A percentile compares a stretch with the other conserved stretches of the same genome.
Evolutionary conservation across 2,797 vertebrate species (phyloP).

Genomic region (Polyboroides typus): DNA sequence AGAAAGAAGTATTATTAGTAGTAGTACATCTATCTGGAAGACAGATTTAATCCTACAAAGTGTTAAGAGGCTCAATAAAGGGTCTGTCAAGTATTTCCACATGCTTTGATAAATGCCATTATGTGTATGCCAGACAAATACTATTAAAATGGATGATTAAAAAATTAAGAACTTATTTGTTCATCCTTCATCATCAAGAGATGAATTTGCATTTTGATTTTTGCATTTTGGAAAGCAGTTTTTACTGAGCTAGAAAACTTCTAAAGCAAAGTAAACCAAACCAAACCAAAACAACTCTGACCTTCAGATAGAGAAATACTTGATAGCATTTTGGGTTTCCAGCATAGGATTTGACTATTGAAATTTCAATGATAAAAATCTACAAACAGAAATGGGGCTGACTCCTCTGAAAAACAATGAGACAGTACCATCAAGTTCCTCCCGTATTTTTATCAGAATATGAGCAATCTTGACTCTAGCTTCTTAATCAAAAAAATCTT

Average conservation of each 20-base stretch:
- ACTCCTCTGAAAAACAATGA: not conserved
- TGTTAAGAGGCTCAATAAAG: constrained; percentile 35
- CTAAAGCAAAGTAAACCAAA: not conserved
- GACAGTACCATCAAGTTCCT: not conserved
- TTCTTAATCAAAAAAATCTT: not conserved
- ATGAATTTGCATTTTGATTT: constrained; percentile 17
- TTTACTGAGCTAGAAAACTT: not conserved
- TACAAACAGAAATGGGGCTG: not conserved
- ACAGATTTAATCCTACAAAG: constrained; percentile 32
- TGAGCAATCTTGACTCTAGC: constrained; percentile 19
- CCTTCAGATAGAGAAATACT: not conserved
- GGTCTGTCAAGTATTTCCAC: constrained; percentile 27
- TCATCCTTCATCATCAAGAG: constrained; percentile 13
- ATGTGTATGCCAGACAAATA: constrained; percentile 21
- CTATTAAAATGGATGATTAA: constrained; percentile 50
- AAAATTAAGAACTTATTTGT: constrained; percentile 41
- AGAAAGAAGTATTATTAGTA: not conserved
- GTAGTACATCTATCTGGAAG: constrained; percentile 11
- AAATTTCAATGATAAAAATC: not conserved
- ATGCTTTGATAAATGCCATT: constrained; percentile 46
- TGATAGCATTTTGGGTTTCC: not conserved
- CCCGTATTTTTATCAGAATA: constrained; percentile 5
- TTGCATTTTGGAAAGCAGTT: not conserved
- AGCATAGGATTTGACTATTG: not conserved
- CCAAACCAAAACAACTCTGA: not conserved